Base-by-base conservation (phyloP, 2,113 vertebrate genomes). In the Stigmatopora argus region DNA sequence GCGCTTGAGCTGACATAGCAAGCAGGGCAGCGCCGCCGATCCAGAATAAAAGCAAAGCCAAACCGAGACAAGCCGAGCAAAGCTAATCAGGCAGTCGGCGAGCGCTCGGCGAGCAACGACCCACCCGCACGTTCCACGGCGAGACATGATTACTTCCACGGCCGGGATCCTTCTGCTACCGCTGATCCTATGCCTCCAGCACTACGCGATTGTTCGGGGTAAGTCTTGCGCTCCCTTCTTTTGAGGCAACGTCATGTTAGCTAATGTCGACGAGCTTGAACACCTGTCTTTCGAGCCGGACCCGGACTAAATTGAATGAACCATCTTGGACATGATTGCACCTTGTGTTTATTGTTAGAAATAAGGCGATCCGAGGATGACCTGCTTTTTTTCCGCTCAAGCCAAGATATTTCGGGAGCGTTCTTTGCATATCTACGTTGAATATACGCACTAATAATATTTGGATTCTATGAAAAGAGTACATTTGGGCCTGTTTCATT, bases 131-230 rank as follows among this genome's bases (percentile, higher is more conserved):
- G 21, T 1, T 31, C 7, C 69, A n/a, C 71, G 31, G 73, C 76
- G 75, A 87, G 91, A 89, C 71, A 91, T 91, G 91, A 68, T 87
- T 67, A 69, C 75, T 77, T 90, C 83, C 77, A 65, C 75, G 7
- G 77, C 85, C 70, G 74, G 84, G 69, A 26, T 90, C 69, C 74
- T 89, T 11, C 53, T 89, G 45, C 83, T 91, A 65, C 83, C 66
- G 52, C 3, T 81, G 77, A 64, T 88, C 18, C 49, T 87, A n/a
- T 87, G 82, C 78, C 82, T 90, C 68, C 89, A 79, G 60, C 79
- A 71, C 68, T 51, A 73, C 71, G 34, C 49, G n/a, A 12, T 68
- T 67, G 82, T 84, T 35, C 74, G 79, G 64, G 89, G 91, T 92
- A 60, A 89, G 89, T 82, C 58, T 41, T 61, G 26, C 10, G 13